These are phyloP conservation scores for Asbolus verrucosus DNA, from an alignment of 1,140 invertebrate genomes.

Conservation along the genomic window DNA sequence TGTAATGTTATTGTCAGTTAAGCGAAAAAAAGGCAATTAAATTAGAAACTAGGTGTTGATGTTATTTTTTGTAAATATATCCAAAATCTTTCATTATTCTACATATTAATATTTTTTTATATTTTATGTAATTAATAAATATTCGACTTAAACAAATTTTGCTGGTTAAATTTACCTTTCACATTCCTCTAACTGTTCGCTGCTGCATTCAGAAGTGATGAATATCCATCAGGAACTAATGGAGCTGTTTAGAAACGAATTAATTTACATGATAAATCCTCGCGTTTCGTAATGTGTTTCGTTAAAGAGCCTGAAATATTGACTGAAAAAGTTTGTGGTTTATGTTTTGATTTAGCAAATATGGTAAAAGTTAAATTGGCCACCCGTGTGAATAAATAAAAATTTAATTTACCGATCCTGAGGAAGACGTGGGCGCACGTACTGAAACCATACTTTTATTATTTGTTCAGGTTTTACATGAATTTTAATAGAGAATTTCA, in stretches of 20 bases:
- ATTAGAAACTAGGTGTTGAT: slow-evolving; percentile 1
- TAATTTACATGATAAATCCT: slow-evolving; percentile 19
- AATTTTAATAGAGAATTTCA: slow-evolving; percentile 45
- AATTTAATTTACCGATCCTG: slow-evolving; percentile 30
- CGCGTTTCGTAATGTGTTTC: slow-evolving; percentile 13
- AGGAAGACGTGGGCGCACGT: slow-evolving; percentile 22
- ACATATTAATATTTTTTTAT: slow-evolving; percentile 5
- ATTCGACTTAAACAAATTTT: neutral
- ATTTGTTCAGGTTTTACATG: slow-evolving; percentile 43
- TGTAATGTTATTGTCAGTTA: slow-evolving; percentile 30
- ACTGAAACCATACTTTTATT: slow-evolving; percentile 12
- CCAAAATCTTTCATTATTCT: slow-evolving; percentile 10
- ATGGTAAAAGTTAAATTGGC: slow-evolving; percentile 34
- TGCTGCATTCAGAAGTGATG: neutral
- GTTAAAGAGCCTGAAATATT: neutral
- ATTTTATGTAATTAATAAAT: slow-evolving; percentile 36
- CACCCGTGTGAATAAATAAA: slow-evolving; percentile 28
- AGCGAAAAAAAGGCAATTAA: slow-evolving; percentile 30
- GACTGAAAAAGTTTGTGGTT: neutral
- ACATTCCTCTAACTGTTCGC: slow-evolving; percentile 5
- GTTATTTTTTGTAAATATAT: slow-evolving; percentile 44
- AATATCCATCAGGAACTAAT: slow-evolving; percentile 24
- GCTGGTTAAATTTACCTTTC: slow-evolving; percentile 12
- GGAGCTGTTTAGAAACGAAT: slow-evolving; percentile 30
- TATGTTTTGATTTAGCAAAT: slow-evolving; percentile 23